Percentiles rank a stretch among this genome's conserved stretches.
phyloP scores from a whole-genome alignment of 2,113 vertebrate genomes.

The Egretta garzetta region DNA sequence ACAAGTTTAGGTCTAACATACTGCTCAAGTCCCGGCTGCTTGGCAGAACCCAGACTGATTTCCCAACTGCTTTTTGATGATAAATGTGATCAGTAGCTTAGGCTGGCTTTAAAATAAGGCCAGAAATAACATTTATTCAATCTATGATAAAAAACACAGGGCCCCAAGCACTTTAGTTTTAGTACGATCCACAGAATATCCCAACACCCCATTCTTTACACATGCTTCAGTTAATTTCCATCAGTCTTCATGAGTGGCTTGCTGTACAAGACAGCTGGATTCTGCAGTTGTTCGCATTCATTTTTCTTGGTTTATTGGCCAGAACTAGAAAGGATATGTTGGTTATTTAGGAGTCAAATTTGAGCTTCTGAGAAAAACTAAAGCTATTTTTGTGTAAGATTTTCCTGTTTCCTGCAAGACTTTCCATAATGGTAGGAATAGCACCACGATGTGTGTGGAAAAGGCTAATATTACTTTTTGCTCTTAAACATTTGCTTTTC shows the following conservation, averaged over 20 bases:
- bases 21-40: neutral
- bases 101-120: neutral
- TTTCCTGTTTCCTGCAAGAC: conserved; percentile 32
- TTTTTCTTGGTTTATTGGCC: neutral
- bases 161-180: neutral
- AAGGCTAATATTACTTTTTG: conserved; percentile 23
- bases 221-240: conserved; percentile 15
- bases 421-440: neutral
- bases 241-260: neutral
- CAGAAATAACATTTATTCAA: conserved; percentile 36
- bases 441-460: neutral
- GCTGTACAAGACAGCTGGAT: conserved; percentile 18
- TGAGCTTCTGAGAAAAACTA: conserved; percentile 9
- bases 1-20: neutral
- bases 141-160: neutral
- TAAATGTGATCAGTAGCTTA: neutral
- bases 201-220: conserved; percentile 32
- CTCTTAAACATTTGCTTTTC: conserved; percentile 33
- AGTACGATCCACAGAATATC: neutral
- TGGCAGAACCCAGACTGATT: neutral
- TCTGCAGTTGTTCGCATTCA: neutral
- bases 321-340: neutral
- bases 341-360: neutral
- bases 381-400: neutral
- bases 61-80: neutral